Conservation (phyloP, 2,113 vertebrate species). For the Desmodus rotundus region DNA sequence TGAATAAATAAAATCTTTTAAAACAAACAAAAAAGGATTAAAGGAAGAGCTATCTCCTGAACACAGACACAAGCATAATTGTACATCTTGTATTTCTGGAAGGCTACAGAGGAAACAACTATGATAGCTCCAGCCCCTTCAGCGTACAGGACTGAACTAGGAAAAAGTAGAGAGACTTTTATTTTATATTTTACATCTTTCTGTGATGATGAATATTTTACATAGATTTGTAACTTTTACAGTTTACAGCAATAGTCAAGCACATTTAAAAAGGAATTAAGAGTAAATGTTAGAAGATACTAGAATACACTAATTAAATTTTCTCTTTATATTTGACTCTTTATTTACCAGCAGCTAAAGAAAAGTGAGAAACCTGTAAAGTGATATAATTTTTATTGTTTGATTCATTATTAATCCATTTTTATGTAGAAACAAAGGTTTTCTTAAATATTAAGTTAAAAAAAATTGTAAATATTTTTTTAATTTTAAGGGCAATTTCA, state of each 20-base stretch:
- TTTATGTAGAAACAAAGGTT: not conserved
- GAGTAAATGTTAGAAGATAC: not conserved
- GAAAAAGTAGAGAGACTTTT: not conserved
- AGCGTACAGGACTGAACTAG: not conserved
- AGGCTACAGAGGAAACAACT: not conserved
- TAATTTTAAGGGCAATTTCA: constrained; percentile 5
- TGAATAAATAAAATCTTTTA: too few relatives aligned
- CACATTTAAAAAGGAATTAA: not conserved
- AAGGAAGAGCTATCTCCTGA: not conserved
- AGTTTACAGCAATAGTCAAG: not conserved
- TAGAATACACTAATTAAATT: not conserved
- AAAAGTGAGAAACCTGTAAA: not conserved
- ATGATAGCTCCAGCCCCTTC: not conserved
- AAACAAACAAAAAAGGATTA: not conserved
- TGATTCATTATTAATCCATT: not conserved
- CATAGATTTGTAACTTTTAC: not conserved
- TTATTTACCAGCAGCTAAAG: not conserved
- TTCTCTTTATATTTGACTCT: not conserved
- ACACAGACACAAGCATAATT: not conserved
- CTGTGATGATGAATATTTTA: not conserved
- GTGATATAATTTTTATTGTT: not conserved
- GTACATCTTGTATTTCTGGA: not conserved
- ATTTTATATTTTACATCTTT: not conserved
- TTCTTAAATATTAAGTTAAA: not conserved
- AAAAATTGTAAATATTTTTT: not conserved